These are phyloP conservation scores for Pachyuromys duprasi DNA, from an alignment of 2,797 vertebrate species.

Conservation along the genomic window DNA sequence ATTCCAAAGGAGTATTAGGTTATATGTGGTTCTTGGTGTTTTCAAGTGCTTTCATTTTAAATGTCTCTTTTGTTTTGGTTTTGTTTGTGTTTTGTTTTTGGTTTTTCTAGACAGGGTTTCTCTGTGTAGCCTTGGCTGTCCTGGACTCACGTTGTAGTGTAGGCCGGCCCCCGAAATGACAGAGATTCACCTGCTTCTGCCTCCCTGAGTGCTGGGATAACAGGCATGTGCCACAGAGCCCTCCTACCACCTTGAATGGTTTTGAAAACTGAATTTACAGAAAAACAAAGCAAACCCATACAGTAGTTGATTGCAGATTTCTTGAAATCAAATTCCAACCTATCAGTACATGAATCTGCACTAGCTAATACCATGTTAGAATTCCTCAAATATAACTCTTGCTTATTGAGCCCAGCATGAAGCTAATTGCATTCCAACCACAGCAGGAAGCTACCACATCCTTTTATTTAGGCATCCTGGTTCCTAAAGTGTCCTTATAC, in stretches of 20 bases:
- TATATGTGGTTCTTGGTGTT: constrained; percentile 20
- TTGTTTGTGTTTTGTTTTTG: too few relatives aligned
- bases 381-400: not conserved
- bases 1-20: constrained; percentile 29
- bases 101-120: too few relatives aligned
- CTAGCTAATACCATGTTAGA: constrained; percentile 6
- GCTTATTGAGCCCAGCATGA: not conserved
- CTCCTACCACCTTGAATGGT: not conserved
- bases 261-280: constrained; percentile 23
- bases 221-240: too few relatives aligned
- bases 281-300: not conserved
- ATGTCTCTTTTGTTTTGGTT: not conserved
- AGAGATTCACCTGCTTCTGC: too few relatives aligned
- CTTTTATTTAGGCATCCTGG: not conserved
- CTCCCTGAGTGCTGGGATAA: too few relatives aligned
- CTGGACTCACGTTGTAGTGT: too few relatives aligned
- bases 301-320: not conserved
- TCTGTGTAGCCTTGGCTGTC: too few relatives aligned
- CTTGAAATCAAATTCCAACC: constrained; percentile 25
- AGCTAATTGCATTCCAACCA: not conserved
- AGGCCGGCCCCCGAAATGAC: too few relatives aligned
- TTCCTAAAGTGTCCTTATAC: not conserved
- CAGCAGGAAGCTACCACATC: not conserved
- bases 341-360: not conserved
- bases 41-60: not conserved